phyloP scores from a whole-genome alignment of 2,113 vertebrate species.

The Chascanopsetta lugubris region DNA sequence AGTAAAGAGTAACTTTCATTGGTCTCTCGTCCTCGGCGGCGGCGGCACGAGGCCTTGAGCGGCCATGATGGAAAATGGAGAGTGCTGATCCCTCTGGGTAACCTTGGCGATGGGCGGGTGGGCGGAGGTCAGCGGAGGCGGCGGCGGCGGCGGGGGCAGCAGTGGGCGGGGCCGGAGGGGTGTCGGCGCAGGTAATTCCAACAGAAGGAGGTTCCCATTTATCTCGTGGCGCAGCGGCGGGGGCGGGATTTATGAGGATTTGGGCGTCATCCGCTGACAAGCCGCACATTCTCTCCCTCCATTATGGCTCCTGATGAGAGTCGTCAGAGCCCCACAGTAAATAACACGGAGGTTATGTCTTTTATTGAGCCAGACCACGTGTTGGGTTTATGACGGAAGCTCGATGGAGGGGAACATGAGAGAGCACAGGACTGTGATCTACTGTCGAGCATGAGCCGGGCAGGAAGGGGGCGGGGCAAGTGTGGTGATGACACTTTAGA shows the following conservation, averaged over 20 bases:
- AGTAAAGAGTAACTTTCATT: too few relatives aligned
- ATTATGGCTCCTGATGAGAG: constrained; percentile 68
- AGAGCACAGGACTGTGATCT: constrained; percentile 11
- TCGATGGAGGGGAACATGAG: constrained; percentile 33
- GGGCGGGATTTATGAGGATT: constrained; percentile 77
- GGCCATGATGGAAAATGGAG: constrained; percentile 57
- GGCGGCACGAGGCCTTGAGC: constrained; percentile 8
- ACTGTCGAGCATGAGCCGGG: constrained; percentile 12
- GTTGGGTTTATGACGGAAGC: constrained; percentile 66
- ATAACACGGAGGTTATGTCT: constrained; percentile 75
- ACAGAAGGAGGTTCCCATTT: constrained; percentile 62
- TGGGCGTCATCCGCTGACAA: constrained; percentile 75
- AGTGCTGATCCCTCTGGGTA: constrained; percentile 51
- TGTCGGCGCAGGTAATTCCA: constrained; percentile 12
- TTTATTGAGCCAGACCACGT: constrained; percentile 66
- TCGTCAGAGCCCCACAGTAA: constrained; percentile 71
- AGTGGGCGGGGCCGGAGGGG: constrained; percentile 3
- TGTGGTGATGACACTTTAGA: too few relatives aligned
- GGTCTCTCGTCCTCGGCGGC: constrained; percentile 22
- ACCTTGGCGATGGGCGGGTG: constrained; percentile 66
- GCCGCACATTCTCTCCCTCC: constrained; percentile 73
- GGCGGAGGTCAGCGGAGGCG: not conserved
- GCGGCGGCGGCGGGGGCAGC: not conserved
- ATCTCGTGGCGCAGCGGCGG: constrained; percentile 62
- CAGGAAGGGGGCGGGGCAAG: too few relatives aligned